Conservation (phyloP, 2,797 vertebrate species). For the Hippocampus kuda region DNA sequence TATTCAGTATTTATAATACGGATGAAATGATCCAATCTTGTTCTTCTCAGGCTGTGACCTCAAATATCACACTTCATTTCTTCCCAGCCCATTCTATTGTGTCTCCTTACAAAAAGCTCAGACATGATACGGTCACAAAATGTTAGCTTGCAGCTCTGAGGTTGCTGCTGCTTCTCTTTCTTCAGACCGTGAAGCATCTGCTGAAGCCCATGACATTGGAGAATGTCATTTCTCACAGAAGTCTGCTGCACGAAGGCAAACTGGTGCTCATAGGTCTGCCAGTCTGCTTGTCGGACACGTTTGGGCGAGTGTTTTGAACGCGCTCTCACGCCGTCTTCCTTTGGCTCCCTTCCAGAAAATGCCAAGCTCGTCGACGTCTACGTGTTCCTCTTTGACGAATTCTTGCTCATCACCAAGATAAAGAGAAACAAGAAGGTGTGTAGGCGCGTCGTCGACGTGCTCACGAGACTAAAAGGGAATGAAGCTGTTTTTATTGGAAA, state of each 20-base stretch:
- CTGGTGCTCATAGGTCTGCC: slow-evolving; percentile 72
- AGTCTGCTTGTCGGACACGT: not conserved
- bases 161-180: not conserved
- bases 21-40: too few relatives aligned
- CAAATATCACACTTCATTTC: not conserved
- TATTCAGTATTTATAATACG: too few relatives aligned
- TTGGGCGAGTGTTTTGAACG: not conserved
- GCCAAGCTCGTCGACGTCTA: slow-evolving; percentile 78
- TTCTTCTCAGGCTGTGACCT: too few relatives aligned
- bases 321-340: slow-evolving; percentile 8
- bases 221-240: slow-evolving; percentile 77
- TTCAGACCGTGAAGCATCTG: slow-evolving; percentile 78
- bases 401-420: slow-evolving; percentile 84
- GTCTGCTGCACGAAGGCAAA: slow-evolving; percentile 77
- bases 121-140: not conserved
- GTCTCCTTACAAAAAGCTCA: not conserved
- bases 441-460: too few relatives aligned
- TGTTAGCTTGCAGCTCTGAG: not conserved
- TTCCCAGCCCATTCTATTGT: too few relatives aligned
- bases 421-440: slow-evolving; percentile 82
- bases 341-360: slow-evolving; percentile 53
- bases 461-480: too few relatives aligned
- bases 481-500: too few relatives aligned
- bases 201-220: slow-evolving; percentile 76
- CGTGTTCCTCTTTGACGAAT: slow-evolving; percentile 86